A percentile compares a stretch with the other conserved stretches of the same genome.
phyloP scores from a whole-genome alignment of 2,888 invertebrate species.

The Coelopa pilipes region DNA sequence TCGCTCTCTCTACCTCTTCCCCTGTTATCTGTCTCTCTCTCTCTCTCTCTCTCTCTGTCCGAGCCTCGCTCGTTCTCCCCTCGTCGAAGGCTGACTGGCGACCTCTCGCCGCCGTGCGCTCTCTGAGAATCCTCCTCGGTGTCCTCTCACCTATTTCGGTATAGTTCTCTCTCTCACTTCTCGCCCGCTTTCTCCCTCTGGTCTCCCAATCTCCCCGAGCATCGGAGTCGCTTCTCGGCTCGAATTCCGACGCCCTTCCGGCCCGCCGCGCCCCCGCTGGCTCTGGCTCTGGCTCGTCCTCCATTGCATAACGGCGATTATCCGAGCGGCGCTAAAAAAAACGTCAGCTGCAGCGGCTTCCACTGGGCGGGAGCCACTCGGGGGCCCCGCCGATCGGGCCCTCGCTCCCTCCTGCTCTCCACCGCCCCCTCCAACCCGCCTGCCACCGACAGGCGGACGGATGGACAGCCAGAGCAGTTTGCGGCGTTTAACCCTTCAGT shows the following conservation, averaged over 20 bases:
- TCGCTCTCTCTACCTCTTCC: too few species aligned
- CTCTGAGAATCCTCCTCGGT: not conserved
- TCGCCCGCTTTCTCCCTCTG: too few species aligned
- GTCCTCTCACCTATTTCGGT: not conserved
- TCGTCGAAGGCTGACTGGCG: too few species aligned
- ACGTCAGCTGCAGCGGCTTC: not conserved
- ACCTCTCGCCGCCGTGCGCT: too few species aligned
- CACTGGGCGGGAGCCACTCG: not conserved
- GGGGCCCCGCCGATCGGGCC: conserved; percentile 2
- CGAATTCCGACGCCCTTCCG: too few species aligned
- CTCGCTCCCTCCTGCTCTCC: not conserved
- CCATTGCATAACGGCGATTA: conserved; percentile 7
- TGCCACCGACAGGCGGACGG: not conserved
- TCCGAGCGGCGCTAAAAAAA: not conserved
- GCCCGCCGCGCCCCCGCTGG: not conserved
- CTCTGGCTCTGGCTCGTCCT: not conserved
- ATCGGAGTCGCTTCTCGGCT: too few species aligned
- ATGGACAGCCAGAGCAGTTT: too few species aligned
- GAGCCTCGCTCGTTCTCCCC: too few species aligned
- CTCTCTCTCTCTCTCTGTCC: too few species aligned
- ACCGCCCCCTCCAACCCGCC: not conserved
- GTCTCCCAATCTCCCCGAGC: too few species aligned
- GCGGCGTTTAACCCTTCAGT: conserved; percentile 13
- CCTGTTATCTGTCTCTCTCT: too few species aligned
- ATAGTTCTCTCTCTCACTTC: not conserved